Percentiles rank a stretch among this genome's conserved stretches.
Conservation (phyloP, 2,797 vertebrate species). For the Enteromius treurensis region DNA sequence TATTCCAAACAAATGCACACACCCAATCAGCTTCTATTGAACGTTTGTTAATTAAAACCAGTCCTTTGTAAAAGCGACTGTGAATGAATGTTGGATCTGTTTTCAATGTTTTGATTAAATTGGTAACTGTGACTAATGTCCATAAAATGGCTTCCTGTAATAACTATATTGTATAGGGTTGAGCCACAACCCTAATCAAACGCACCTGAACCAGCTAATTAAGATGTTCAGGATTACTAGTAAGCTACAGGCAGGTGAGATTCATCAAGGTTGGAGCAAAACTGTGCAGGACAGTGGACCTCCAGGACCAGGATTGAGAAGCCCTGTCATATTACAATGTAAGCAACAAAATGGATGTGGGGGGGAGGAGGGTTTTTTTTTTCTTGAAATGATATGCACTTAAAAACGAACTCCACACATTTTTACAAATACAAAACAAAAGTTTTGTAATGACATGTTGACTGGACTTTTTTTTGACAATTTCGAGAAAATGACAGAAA, state of each 20-base stretch:
- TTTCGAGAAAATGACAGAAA: neutral
- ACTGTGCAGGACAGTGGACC: no score
- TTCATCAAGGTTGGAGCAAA: no score
- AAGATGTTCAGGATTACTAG: no score
- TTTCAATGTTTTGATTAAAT: conserved; percentile 8
- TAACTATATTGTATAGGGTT: no score
- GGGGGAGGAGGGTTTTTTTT: neutral
- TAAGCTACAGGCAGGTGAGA: no score
- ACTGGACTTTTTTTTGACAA: neutral
- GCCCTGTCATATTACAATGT: no score
- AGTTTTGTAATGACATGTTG: neutral
- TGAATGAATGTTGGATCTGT: neutral
- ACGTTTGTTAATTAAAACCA: neutral
- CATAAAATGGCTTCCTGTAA: neutral
- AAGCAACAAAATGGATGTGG: no score
- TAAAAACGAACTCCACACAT: neutral
- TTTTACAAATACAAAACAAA: neutral
- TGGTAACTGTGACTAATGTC: conserved; percentile 3
- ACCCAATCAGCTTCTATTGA: conserved; percentile 8
- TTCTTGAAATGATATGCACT: conserved; percentile 15
- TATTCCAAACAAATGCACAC: conserved; percentile 16
- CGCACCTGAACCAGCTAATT: no score
- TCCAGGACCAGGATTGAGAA: no score
- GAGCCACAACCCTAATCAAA: no score
- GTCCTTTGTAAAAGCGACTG: conserved; percentile 6